phyloP scores from a whole-genome alignment of 2,888 invertebrate species.

The Eudasyphora cyanicolor region DNA sequence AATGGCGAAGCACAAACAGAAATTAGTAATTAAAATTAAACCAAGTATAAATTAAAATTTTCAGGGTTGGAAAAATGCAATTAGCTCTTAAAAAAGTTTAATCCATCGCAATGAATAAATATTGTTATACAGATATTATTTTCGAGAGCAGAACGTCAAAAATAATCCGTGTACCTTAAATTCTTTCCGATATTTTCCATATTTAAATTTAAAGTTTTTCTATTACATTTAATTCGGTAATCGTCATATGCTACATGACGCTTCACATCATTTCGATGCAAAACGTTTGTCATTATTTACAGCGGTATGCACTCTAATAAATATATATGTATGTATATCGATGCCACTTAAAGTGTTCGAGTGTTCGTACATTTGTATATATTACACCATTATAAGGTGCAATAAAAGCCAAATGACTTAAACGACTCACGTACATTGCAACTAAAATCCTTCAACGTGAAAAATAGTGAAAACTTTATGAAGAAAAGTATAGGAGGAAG shows the following conservation, averaged over 20 bases:
- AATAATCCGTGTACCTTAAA: no score
- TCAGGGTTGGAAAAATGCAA: no score
- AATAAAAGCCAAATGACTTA: conserved; percentile 58
- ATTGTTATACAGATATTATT: no score
- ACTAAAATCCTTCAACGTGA: conserved; percentile 27
- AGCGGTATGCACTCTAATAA: conserved; percentile 54
- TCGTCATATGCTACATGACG: conserved; percentile 35
- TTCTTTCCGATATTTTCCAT: no score
- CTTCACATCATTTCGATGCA: conserved; percentile 36
- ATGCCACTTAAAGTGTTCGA: no score
- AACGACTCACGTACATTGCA: conserved; percentile 46
- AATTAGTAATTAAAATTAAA: no score
- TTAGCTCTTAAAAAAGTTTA: no score
- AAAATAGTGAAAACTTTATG: conserved; percentile 6
- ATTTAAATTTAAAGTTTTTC: background rate
- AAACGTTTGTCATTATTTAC: conserved; percentile 59
- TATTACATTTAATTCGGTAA: background rate
- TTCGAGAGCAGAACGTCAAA: no score
- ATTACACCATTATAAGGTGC: conserved; percentile 33
- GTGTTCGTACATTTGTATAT: conserved; percentile 8
- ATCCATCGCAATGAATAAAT: no score
- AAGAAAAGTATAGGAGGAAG: background rate
- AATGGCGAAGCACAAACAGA: no score
- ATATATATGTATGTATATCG: conserved; percentile 10
- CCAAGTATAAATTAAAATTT: no score